A percentile compares a stretch with the other conserved stretches of the same genome.
Evolutionary conservation across 2,113 vertebrate species (phyloP).

Genomic region (Coryphaenoides rupestris): DNA sequence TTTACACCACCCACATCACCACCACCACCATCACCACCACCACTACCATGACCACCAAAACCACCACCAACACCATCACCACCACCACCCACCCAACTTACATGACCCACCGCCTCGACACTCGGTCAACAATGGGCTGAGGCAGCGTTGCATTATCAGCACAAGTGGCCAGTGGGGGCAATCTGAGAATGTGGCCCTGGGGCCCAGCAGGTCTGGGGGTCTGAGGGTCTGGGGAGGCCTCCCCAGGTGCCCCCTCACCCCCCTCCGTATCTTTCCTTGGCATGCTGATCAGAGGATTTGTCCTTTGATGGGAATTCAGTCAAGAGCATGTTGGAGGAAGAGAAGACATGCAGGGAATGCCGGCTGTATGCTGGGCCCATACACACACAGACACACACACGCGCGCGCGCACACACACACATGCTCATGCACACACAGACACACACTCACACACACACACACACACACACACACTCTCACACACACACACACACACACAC

Average conservation of each 20-base stretch:
- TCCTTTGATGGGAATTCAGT: conserved; percentile 44
- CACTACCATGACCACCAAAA: not conserved
- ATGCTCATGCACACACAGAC: not conserved
- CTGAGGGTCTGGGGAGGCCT: too few species aligned
- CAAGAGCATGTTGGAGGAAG: conserved; percentile 53
- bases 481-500: conserved; percentile 1
- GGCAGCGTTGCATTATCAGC: conserved; percentile 48
- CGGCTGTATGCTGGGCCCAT: conserved; percentile 44
- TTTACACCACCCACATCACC: not conserved
- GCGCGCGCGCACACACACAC: not conserved
- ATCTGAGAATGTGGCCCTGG: conserved; percentile 49
- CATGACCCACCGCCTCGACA: not conserved
- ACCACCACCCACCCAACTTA: not conserved
- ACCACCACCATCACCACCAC: not conserved
- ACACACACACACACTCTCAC: conserved; percentile 4
- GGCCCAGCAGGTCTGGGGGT: conserved; percentile 27
- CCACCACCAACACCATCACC: not conserved
- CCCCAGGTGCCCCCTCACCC: conserved; percentile 21
- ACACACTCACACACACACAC: not conserved
- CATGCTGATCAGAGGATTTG: conserved; percentile 81
- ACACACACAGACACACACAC: conserved; percentile 1
- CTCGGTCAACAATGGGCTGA: conserved; percentile 47
- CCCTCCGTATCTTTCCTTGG: conserved; percentile 38
- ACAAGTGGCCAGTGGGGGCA: conserved; percentile 57
- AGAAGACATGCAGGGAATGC: conserved; percentile 46